Evolutionary conservation across 2,888 invertebrate genomes (phyloP), one percentile per base, ranked within the genome.

Genomic region (Scaptodrosophila latifasciaeformis): DNA sequence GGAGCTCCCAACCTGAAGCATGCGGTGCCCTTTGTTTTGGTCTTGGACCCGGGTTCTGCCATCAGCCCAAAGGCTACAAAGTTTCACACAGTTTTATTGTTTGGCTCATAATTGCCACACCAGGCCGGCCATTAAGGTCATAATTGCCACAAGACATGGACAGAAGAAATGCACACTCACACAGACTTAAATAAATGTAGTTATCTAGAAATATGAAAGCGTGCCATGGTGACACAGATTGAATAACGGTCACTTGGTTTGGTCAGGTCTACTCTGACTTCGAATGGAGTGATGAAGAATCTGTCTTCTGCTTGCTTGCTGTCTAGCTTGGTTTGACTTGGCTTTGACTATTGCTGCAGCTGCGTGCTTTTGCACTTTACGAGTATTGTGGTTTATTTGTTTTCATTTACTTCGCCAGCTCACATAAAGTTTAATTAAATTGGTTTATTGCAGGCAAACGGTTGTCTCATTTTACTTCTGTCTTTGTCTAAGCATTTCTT

Each of bases 381-480:
- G 24, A 7, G 24, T 7, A 79, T 79, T 76, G 74, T 67, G 77
- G 65, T 80, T 75, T 75, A 75, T 80, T 74, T 68, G 80, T 66
- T 80, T 77, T 80, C 77, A 80, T 75, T 66, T 67, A 60, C 62
- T 67, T 56, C 58, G 55, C 34, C 52, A 59, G 49, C 49, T 54
- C 62, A 63, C 60, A 75, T 80, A 68, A 75, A 80, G 80, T 75
- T 70, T 77, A 75, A 75, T 75, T 80, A 75, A 75, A 75, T 68
- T 74, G 80, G 74, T 75, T 75, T 70, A 80, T 77, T 68, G 68
- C 78, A 59, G 59, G 56, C 59, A 46, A 59, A 56, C 53, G n/a
- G n/a, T n/a, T n/a, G n/a, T n/a, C n/a, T n/a, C n/a, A 15, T 34
- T 34, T n/a, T 10, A 34, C 2, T 34, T 15, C 13, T 34, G 9